These are phyloP conservation scores for Hucho hucho DNA, from an alignment of 2,113 vertebrate genomes.

Conservation along the genomic window DNA sequence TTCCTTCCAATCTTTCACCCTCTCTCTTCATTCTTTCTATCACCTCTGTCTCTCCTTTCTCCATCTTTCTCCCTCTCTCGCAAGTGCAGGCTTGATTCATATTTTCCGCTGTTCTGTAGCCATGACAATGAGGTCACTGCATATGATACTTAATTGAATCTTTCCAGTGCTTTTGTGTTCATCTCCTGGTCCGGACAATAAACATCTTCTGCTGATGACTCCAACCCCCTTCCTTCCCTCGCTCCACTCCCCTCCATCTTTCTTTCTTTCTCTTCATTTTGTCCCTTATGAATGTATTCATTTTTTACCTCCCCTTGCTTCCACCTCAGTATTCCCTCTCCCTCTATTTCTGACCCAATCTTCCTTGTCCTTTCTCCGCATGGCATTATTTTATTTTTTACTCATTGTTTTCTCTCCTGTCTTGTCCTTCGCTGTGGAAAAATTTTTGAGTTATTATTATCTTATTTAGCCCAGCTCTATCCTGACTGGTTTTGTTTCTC, in stretches of 20 bases:
- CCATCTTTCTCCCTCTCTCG: conserved; percentile 62
- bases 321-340: conserved; percentile 54
- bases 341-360: conserved; percentile 51
- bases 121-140: conserved; percentile 99
- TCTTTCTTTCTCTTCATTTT: conserved; percentile 55
- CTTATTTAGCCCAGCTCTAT: background rate
- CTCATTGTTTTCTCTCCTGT: conserved; percentile 36
- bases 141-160: conserved; percentile 99
- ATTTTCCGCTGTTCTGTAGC: conserved; percentile 98
- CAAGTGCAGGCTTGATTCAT: conserved; percentile 92
- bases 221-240: conserved; percentile 56
- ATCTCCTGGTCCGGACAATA: conserved; percentile 77
- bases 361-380: conserved; percentile 43
- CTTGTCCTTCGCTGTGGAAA: conserved; percentile 45
- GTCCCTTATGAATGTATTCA: conserved; percentile 69
- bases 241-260: conserved; percentile 44
- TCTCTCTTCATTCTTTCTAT: conserved; percentile 16
- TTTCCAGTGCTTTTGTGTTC: conserved; percentile 86
- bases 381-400: conserved; percentile 32
- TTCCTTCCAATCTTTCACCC: conserved; percentile 31
- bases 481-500: no score
- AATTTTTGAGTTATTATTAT: conserved; percentile 17
- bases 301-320: conserved; percentile 58
- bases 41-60: conserved; percentile 50
- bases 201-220: conserved; percentile 74